Evolutionary conservation across 1,140 invertebrate genomes (phyloP).

Genomic region (Drosophila yakuba): DNA sequence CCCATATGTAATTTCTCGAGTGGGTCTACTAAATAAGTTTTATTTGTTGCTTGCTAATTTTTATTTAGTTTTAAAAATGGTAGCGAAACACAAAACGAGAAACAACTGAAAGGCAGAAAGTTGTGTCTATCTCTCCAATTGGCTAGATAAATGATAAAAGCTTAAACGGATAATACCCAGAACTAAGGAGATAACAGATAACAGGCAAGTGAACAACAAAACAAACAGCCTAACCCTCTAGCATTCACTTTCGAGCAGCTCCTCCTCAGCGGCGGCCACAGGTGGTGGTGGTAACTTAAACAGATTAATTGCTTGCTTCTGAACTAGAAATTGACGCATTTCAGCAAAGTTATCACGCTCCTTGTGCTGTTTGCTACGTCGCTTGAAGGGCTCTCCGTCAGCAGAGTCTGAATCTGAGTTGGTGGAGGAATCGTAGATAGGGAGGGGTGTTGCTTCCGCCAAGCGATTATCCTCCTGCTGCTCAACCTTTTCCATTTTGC

Average conservation of each 20-base stretch:
- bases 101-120: conserved; percentile 36
- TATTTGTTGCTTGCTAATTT: conserved; percentile 22
- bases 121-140: conserved; percentile 44
- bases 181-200: conserved; percentile 16
- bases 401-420: conserved; percentile 64
- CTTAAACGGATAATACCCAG: conserved; percentile 31
- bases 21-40: conserved; percentile 27
- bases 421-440: conserved; percentile 21
- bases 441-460: conserved; percentile 14
- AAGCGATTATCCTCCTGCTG: conserved; percentile 61
- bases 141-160: conserved; percentile 30
- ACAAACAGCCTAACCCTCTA: conserved; percentile 24
- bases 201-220: conserved; percentile 17
- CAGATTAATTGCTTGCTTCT: conserved; percentile 77
- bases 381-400: conserved; percentile 51
- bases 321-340: conserved; percentile 81
- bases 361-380: conserved; percentile 68
- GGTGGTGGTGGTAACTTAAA: conserved; percentile 48
- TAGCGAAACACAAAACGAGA: conserved; percentile 15
- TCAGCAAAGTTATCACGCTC: conserved; percentile 83
- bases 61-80: neutral
- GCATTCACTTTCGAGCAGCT: conserved; percentile 81
- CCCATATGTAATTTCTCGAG: neutral
- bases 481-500: conserved; percentile 41
- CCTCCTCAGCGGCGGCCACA: conserved; percentile 50